phyloP scores from a whole-genome alignment of 2,113 vertebrate genomes.

The Antennarius striatus region DNA sequence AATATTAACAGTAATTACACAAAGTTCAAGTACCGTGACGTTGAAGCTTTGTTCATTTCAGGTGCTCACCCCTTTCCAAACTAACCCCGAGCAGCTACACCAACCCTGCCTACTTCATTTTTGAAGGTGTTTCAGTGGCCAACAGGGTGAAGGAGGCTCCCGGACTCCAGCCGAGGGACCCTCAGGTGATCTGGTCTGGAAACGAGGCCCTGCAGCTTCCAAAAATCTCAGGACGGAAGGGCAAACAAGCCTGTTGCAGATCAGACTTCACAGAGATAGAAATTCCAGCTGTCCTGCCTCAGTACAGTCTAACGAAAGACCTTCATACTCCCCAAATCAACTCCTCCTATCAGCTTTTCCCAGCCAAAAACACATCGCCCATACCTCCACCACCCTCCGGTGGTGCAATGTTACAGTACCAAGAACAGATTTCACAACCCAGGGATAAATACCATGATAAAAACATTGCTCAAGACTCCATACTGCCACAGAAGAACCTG shows the following conservation, averaged over 20 bases:
- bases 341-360: slow-evolving; percentile 83
- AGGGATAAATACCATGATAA: slow-evolving; percentile 58
- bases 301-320: slow-evolving; percentile 58
- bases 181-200: slow-evolving; percentile 71
- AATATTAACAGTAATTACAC: too few species aligned
- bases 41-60: slow-evolving; percentile 40
- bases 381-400: slow-evolving; percentile 46
- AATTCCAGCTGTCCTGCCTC: slow-evolving; percentile 75
- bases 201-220: slow-evolving; percentile 79
- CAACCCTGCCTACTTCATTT: slow-evolving; percentile 89
- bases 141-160: slow-evolving; percentile 52
- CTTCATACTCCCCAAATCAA: slow-evolving; percentile 50
- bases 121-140: slow-evolving; percentile 79
- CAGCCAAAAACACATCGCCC: slow-evolving; percentile 64
- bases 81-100: slow-evolving; percentile 80
- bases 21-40: too few species aligned
- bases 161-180: slow-evolving; percentile 47
- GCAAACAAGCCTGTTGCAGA: slow-evolving; percentile 61
- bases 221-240: slow-evolving; percentile 58
- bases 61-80: slow-evolving; percentile 68
- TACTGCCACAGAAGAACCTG: slow-evolving; percentile 63
- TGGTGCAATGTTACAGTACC: slow-evolving; percentile 48
- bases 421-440: slow-evolving; percentile 59
- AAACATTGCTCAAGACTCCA: slow-evolving; percentile 52
- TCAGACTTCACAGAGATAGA: slow-evolving; percentile 85